A percentile compares a stretch with the other conserved stretches of the same genome.
These are phyloP conservation scores for Cenopis cana DNA, from an alignment of 2,888 invertebrate genomes.

Conservation along the genomic window DNA sequence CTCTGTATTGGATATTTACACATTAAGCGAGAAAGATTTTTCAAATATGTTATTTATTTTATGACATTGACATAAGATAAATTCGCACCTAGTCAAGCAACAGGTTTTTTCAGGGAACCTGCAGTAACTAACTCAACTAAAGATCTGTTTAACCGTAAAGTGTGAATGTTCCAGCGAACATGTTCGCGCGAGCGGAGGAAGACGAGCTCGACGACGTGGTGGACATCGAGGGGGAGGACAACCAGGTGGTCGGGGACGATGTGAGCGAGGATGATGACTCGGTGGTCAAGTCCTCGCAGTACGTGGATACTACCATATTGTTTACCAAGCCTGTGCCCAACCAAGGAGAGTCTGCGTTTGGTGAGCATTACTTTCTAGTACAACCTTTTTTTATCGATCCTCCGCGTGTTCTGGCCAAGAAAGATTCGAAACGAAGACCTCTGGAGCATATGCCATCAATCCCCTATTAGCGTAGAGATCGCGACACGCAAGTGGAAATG, in stretches of 20 bases:
- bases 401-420: too few relatives aligned
- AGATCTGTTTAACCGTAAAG: neutral
- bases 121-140: neutral
- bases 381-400: neutral
- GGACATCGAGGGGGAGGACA: conserved; percentile 88
- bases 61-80: too few relatives aligned
- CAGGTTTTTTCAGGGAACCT: too few relatives aligned
- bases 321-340: conserved; percentile 92
- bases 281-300: conserved; percentile 90
- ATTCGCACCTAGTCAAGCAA: too few relatives aligned
- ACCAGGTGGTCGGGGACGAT: conserved; percentile 86
- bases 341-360: conserved; percentile 87
- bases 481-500: too few relatives aligned
- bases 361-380: conserved; percentile 71
- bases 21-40: too few relatives aligned
- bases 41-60: too few relatives aligned
- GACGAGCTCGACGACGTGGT: conserved; percentile 89
- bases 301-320: conserved; percentile 95
- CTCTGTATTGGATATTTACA: too few relatives aligned
- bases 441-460: too few relatives aligned
- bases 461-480: too few relatives aligned
- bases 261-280: conserved; percentile 87
- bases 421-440: too few relatives aligned
- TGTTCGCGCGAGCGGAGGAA: conserved; percentile 86
- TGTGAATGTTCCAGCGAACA: conserved; percentile 61